Evolutionary conservation across 2,797 vertebrate species (phyloP).

Genomic region (Aythya fuligula): DNA sequence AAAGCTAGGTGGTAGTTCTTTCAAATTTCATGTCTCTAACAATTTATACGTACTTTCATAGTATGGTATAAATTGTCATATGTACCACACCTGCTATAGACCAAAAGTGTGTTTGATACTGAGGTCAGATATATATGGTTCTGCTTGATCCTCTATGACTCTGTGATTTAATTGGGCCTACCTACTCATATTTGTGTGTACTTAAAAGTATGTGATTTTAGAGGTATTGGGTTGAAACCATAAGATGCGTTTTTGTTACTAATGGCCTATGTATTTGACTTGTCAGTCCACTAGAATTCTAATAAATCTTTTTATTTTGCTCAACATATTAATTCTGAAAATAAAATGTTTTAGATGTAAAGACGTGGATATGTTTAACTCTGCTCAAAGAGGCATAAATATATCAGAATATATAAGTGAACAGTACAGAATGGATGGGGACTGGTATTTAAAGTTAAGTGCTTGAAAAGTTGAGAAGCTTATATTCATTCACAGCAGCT

Average conservation of each 20-base stretch:
- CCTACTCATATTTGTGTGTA: neutral
- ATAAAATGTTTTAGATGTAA: neutral
- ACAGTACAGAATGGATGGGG: neutral
- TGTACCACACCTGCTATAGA: neutral
- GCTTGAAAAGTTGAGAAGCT: neutral
- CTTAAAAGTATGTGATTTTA: neutral
- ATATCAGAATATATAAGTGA: neutral
- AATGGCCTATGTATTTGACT: neutral
- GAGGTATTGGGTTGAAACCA: neutral
- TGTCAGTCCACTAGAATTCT: neutral
- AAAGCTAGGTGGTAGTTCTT: neutral
- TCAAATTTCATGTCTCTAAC: neutral
- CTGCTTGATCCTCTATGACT: neutral
- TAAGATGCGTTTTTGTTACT: neutral
- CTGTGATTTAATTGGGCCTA: neutral
- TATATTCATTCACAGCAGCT: neutral
- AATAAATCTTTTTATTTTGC: neutral
- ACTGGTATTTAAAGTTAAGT: neutral
- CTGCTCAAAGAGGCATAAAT: neutral
- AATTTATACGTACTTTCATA: neutral
- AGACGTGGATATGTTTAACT: neutral
- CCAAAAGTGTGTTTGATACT: neutral
- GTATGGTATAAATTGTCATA: rapidly evolving
- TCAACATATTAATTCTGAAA: neutral
- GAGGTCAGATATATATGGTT: neutral